Base-by-base conservation (phyloP, 2,797 vertebrate genomes). In the Pempheris klunzingeri region DNA sequence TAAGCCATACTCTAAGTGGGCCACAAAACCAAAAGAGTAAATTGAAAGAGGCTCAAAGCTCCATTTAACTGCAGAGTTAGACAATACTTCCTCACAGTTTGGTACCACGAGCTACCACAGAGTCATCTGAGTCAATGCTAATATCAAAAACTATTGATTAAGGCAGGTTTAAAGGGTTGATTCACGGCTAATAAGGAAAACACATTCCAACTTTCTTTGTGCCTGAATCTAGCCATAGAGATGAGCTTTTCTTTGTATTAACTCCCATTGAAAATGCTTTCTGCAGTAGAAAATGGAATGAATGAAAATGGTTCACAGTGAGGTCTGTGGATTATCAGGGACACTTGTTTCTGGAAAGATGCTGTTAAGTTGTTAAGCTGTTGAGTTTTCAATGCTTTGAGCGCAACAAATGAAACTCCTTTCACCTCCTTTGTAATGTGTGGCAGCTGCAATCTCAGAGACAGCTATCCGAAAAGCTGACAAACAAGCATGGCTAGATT, bases 391-490 rank as follows among this genome's bases (percentile, higher is more conserved):
- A 43, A 41, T 34, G 47, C 67, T 76, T 22, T 18, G 39, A 84
- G 69, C n/a, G n/a, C 26, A 34, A 71, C 73, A 64, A 68, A 58
- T 67, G 8, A 60, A 76, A 79, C 53, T 76, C 71, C 67, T 55
- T 32, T 73, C 50, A 80, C 52, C 70, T 55, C 4, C 17, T 58
- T 77, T 49, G 71, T 63, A 9, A 41, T 7, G 55, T 3, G 39
- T 67, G 43, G 64, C 59, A 36, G 78, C 55, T 67, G 38, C 62
- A 69, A 53, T 59, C 68, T 73, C 57, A 32, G 59, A 80, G 52
- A 78, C 83, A 71, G 67, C 76, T 18, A 78, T 67, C 53, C 78
- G 24, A 61, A 24, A 73, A 76, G 61, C 65, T 43, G 41, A 62
- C 17, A 38, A 65, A 75, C 44, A 59, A 58, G 63, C 77, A 63